These are phyloP conservation scores for Lathamus discolor DNA, from an alignment of 2,113 vertebrate species.

Conservation along the genomic window DNA sequence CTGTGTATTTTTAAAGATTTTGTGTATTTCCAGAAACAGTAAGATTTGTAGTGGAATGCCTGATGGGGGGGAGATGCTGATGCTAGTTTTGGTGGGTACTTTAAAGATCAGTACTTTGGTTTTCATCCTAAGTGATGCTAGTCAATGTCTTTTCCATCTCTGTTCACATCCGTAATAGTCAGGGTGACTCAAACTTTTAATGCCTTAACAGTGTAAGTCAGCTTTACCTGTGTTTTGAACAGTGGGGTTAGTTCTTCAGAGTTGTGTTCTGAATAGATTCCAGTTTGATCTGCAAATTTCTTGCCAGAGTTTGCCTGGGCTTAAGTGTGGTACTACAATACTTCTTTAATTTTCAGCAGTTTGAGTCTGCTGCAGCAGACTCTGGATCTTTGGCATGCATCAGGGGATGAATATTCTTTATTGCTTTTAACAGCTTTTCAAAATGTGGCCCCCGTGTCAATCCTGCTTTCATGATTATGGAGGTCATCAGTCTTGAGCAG, in stretches of 20 bases:
- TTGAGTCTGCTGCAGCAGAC: neutral
- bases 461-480: neutral
- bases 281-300: neutral
- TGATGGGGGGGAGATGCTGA: neutral
- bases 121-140: neutral
- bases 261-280: neutral
- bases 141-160: neutral
- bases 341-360: neutral
- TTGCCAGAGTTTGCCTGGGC: neutral
- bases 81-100: neutral
- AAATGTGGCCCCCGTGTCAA: neutral
- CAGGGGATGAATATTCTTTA: neutral
- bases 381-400: neutral
- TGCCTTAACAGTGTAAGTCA: neutral
- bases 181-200: neutral
- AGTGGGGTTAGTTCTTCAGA: neutral
- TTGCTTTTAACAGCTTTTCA: neutral
- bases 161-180: neutral
- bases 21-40: neutral
- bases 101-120: neutral
- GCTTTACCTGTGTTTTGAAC: fast-evolving
- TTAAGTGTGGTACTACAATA: neutral
- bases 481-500: neutral
- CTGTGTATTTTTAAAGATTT: neutral
- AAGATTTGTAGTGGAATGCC: neutral